Base-by-base conservation (phyloP, 1,140 invertebrate species). In the Diachasma alloeum region DNA sequence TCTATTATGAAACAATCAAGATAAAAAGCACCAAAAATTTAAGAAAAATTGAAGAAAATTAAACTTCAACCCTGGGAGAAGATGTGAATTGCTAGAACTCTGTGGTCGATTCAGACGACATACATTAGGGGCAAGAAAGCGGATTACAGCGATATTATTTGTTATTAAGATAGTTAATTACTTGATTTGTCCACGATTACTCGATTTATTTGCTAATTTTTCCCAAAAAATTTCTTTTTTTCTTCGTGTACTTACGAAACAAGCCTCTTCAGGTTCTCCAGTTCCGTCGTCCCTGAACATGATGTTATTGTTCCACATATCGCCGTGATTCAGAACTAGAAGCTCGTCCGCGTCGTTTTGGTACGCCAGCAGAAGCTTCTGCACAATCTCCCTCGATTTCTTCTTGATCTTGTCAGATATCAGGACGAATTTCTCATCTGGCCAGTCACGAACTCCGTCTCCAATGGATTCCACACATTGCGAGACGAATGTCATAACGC, bases 221-320 rank as follows among this genome's bases (percentile, higher is more conserved):
- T 6, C 6, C 31, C 31, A 31, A 31, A n/a, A n/a, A n/a, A n/a
- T n/a, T n/a, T n/a, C n/a, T n/a, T 6, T 31, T 31, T 2, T 6
- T 31, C 31, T 31, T 6, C 31, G 2, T 31, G 31, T 71, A 68
- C 63, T 83, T 82, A 84, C 83, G 56, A 84, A 19, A 6, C 76
- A n/a, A 31, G 74, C 4, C 53, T 84, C 78, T 0, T 36, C 11
- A 0, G 80, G 78, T 59, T 83, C 46, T 0, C 77, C 80, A 13
- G 46, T 37, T 0, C 78, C 69, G 44, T 80, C 68, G 13, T 83
- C 81, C 6, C 68, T 72, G 66, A 87, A 83, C 75, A 88, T 80
- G 0, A 86, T 77, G 66, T 88, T 88, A 44, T 85, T 86, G 0
- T 82, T 74, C 84, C 85, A 87, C 72, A 82, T 83, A 69, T 88